Conservation (phyloP, 2,888 invertebrate genomes). For the Eudemis profundana region DNA sequence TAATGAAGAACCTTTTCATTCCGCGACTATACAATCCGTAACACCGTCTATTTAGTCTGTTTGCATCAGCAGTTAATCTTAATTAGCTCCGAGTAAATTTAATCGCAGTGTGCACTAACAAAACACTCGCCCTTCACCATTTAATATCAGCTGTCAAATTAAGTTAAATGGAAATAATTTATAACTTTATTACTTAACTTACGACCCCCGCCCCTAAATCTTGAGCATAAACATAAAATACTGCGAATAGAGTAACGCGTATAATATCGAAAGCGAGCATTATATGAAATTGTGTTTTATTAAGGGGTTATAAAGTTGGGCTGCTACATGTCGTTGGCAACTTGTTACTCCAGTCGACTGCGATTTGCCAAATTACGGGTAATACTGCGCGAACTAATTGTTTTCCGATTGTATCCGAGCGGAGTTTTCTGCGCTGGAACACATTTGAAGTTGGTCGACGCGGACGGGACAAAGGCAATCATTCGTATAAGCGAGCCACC, state of each 20-base stretch:
- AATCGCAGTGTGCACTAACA: slow-evolving; percentile 31
- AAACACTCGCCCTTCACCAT: slow-evolving; percentile 50
- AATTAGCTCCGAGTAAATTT: slow-evolving; percentile 23
- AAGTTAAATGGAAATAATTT: slow-evolving; percentile 83
- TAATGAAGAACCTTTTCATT: no score
- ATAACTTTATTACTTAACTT: slow-evolving; percentile 78
- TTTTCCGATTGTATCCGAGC: slow-evolving; percentile 69
- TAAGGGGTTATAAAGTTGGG: slow-evolving; percentile 81
- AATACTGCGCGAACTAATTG: slow-evolving; percentile 75
- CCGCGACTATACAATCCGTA: not conserved
- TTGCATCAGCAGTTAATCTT: slow-evolving; percentile 27
- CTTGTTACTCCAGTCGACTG: slow-evolving; percentile 72
- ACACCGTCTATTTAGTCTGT: slow-evolving; percentile 14
- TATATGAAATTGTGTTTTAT: slow-evolving; percentile 84
- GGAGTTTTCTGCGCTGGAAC: slow-evolving; percentile 37
- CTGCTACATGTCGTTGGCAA: slow-evolving; percentile 77
- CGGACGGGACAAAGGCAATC: slow-evolving; percentile 37
- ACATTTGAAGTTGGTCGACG: slow-evolving; percentile 39
- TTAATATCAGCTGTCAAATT: slow-evolving; percentile 81
- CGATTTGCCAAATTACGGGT: slow-evolving; percentile 67
- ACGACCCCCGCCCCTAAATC: slow-evolving; percentile 76
- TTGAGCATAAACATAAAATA: slow-evolving; percentile 79
- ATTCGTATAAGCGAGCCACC: slow-evolving; percentile 28
- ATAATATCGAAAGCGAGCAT: slow-evolving; percentile 68
- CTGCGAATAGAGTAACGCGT: slow-evolving; percentile 67